These are phyloP conservation scores for Carollia perspicillata DNA, from an alignment of 2,113 vertebrate genomes.

Conservation along the genomic window DNA sequence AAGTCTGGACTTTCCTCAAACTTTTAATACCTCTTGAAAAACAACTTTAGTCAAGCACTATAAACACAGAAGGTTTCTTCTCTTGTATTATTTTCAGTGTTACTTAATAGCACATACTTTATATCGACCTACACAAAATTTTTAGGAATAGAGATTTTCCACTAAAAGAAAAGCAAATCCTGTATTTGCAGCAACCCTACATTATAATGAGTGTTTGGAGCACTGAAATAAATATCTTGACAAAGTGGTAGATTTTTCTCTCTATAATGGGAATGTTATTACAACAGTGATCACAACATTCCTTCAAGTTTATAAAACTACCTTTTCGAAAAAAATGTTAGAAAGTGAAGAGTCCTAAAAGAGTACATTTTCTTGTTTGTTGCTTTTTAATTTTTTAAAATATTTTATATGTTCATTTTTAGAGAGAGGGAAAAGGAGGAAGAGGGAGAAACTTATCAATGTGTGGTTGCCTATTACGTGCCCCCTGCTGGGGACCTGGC, in stretches of 20 bases:
- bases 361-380: neutral
- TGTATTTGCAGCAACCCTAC: neutral
- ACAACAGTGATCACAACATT: neutral
- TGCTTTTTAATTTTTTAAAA: neutral
- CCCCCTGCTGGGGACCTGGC: too few species aligned
- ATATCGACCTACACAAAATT: slow-evolving; percentile 18
- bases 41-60: neutral
- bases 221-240: neutral
- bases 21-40: slow-evolving; percentile 73
- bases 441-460: neutral
- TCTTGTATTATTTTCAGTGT: neutral
- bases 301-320: neutral
- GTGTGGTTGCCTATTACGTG: neutral
- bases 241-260: neutral
- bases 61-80: slow-evolving; percentile 13
- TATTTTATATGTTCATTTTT: neutral
- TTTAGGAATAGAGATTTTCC: neutral
- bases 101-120: slow-evolving; percentile 35
- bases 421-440: neutral
- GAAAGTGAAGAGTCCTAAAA: neutral
- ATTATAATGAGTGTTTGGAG: neutral
- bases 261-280: neutral
- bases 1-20: slow-evolving; percentile 73
- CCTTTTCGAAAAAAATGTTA: neutral
- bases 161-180: neutral